A percentile compares a stretch with the other conserved stretches of the same genome.
Conservation (phyloP, 2,797 vertebrate genomes). For the Protosalanx chinensis region DNA sequence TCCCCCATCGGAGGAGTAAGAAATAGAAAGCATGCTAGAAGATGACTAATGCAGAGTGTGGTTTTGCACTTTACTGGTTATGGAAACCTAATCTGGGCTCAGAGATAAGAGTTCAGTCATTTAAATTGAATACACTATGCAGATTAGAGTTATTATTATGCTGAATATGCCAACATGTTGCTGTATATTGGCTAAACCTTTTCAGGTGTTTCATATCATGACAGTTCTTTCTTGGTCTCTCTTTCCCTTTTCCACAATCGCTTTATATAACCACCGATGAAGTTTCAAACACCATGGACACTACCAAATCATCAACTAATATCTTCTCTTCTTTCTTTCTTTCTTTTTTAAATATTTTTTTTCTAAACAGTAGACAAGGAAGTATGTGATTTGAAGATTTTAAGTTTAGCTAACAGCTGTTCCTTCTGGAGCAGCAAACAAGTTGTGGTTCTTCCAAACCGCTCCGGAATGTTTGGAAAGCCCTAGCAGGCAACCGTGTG, state of each 20-base stretch:
- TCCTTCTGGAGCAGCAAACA: conserved; percentile 21
- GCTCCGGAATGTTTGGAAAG: conserved; percentile 31
- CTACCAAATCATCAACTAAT: no score
- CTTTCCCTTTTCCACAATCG: no score
- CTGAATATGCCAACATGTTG: conserved; percentile 1
- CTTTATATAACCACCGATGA: no score
- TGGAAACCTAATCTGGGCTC: background rate
- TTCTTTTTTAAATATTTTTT: no score
- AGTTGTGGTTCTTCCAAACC: conserved; percentile 35
- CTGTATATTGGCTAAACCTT: no score
- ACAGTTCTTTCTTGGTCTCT: no score
- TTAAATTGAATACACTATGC: background rate
- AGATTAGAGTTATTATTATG: background rate
- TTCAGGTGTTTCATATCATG: no score
- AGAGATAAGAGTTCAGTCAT: background rate
- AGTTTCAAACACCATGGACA: no score
- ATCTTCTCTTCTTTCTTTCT: no score
- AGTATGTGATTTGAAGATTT: conserved; percentile 17
- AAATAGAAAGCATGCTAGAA: background rate
- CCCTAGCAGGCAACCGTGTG: conserved; percentile 31
- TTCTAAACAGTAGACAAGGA: background rate
- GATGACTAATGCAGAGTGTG: background rate
- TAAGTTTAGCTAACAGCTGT: conserved; percentile 16
- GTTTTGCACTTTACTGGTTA: conserved; percentile 1
- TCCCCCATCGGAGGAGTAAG: background rate